Evolutionary conservation across 2,888 invertebrate species (phyloP).

Genomic region (Helobdella robusta): DNA sequence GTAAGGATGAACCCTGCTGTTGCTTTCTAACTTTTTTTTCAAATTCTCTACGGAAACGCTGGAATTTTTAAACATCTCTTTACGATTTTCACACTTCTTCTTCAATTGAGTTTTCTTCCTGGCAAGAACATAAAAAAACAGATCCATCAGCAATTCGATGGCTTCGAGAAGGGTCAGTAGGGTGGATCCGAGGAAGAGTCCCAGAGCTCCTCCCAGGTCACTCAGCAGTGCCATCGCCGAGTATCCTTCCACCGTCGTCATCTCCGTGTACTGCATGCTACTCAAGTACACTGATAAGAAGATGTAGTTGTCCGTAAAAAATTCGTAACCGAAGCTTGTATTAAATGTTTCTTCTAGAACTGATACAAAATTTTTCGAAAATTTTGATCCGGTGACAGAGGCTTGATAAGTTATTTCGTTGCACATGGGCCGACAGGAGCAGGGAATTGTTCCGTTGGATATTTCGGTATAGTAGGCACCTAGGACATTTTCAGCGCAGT

Average conservation of each 20-base stretch:
- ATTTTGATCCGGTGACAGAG: not conserved
- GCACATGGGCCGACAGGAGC: conserved; percentile 17
- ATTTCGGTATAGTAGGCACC: not conserved
- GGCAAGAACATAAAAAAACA: too few relatives aligned
- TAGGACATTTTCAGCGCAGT: not conserved
- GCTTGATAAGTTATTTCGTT: not conserved
- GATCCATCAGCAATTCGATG: too few relatives aligned
- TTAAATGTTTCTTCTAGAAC: not conserved
- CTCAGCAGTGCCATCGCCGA: conserved; percentile 6
- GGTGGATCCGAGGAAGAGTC: conserved; percentile 14
- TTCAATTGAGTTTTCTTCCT: too few relatives aligned
- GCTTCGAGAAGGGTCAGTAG: conserved; percentile 11
- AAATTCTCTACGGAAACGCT: too few relatives aligned
- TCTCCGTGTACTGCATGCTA: conserved; percentile 3
- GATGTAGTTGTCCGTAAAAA: not conserved
- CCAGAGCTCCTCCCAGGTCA: conserved; percentile 18
- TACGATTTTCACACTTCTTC: too few relatives aligned
- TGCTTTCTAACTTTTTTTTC: too few relatives aligned
- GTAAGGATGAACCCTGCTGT: too few relatives aligned
- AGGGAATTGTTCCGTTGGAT: not conserved
- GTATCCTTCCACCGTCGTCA: conserved; percentile 5
- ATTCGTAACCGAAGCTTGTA: not conserved
- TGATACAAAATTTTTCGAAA: not conserved
- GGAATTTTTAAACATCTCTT: too few relatives aligned
- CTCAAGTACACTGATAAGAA: not conserved